Evolutionary conservation across 2,797 vertebrate genomes (phyloP), one percentile per base, ranked within the genome.

Genomic region (Rhinogobio ventralis): DNA sequence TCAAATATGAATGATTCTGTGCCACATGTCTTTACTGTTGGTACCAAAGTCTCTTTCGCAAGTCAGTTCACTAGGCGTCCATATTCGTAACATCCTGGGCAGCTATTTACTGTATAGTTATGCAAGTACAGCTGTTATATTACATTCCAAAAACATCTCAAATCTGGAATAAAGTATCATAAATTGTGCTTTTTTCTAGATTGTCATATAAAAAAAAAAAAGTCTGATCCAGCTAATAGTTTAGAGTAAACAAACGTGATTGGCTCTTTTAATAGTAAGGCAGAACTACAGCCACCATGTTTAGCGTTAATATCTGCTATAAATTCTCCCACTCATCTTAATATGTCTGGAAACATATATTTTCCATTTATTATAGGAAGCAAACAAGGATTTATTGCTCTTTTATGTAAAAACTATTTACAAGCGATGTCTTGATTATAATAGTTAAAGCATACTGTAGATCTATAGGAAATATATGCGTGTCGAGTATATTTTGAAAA

Each of bases 401-500:
- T 73, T 73, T 49, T 73, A 60, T 49, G 14, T 17, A 11, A 73
- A 73, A 46, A 30, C 7, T 2, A 36, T 71, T 62, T 25, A 0
- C 45, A 82, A 62, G 13, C 9, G 25, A 46, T 57, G 19, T 73
- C 11, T 73, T 62, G 20, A 46, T 82, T 82, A 49, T 30, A 46
- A 46, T 36, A 73, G 4, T 45, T 36, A n/a, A 36, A 74, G 67
- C 45, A 14, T 67, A 42, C 39, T 42, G 39, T 42, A 81, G 45
- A 84, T 67, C 36, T 49, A 46, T 82, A 33, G 83, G 78, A 81
- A 67, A 64, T 42, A 49, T 36, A 49, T 67, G 85, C 36, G 19
- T 85, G 72, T 81, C 62, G 68, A 83, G 62, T 45, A n/a, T 87
- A 62, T 83, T 91, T 90, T 87, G 78, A 85, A 82, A 90, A 91